Percentiles rank a stretch among this genome's conserved stretches.
Evolutionary conservation across 2,797 vertebrate genomes (phyloP).

Genomic region (Megalops cyprinoides): DNA sequence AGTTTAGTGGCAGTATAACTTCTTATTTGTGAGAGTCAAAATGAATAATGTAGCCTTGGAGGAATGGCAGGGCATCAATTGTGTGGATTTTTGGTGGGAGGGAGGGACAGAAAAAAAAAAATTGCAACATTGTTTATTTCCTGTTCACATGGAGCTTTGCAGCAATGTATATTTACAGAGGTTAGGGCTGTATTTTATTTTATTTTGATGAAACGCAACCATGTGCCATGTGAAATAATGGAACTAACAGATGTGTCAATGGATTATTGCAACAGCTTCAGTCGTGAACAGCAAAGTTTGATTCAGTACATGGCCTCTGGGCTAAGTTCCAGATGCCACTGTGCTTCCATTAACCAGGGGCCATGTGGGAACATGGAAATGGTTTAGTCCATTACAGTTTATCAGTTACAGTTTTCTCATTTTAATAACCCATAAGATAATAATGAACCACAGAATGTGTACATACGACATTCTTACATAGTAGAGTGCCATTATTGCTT

Average conservation of each 20-base stretch:
- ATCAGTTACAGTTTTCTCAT: neutral
- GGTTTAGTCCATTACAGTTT: neutral
- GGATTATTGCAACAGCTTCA: no score
- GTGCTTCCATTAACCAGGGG: neutral
- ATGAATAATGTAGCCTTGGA: slow-evolving; percentile 45
- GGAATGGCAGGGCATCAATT: slow-evolving; percentile 34
- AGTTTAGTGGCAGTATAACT: neutral
- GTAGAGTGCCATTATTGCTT: no score
- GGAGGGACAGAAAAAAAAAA: neutral
- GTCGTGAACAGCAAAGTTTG: no score
- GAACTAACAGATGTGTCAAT: no score
- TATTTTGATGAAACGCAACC: neutral
- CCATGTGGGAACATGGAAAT: neutral
- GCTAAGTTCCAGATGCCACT: neutral
- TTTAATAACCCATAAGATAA: neutral
- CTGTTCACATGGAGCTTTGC: neutral
- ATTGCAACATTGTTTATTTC: neutral
- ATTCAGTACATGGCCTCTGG: neutral
- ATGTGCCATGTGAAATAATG: neutral
- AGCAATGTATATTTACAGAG: neutral
- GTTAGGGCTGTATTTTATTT: neutral
- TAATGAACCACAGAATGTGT: neutral
- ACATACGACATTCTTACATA: neutral
- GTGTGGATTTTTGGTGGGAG: slow-evolving; percentile 11
- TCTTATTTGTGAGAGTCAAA: slow-evolving; percentile 32